These are phyloP conservation scores for Chymomyza fuscimana DNA, from an alignment of 2,888 invertebrate species.

Conservation along the genomic window DNA sequence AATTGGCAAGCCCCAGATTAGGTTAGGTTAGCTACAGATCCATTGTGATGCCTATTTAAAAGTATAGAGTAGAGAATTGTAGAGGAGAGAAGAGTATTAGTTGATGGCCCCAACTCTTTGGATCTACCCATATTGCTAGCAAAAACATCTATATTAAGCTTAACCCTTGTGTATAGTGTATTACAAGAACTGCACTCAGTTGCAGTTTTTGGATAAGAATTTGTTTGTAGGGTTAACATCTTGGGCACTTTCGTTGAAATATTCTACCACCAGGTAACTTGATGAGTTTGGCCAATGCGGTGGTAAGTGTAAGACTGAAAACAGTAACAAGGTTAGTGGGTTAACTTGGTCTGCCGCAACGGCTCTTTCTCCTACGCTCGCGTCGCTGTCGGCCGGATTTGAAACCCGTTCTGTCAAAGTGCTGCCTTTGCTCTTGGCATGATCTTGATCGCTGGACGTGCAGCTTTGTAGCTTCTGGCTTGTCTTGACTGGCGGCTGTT, in stretches of 20 bases:
- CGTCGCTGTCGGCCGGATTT: conserved; percentile 54
- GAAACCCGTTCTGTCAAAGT: conserved; percentile 53
- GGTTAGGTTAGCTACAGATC: too few species aligned
- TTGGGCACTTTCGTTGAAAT: conserved; percentile 45
- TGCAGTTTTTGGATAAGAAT: too few species aligned
- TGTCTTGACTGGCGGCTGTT: conserved; percentile 9
- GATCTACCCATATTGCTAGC: too few species aligned
- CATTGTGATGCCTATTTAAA: too few species aligned
- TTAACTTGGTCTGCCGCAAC: conserved; percentile 39
- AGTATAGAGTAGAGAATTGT: too few species aligned
- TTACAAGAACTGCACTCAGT: too few species aligned
- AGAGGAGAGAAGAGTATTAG: too few species aligned
- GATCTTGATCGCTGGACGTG: conserved; percentile 17
- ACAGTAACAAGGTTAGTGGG: conserved; percentile 70
- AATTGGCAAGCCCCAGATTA: too few species aligned
- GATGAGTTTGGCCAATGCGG: not conserved
- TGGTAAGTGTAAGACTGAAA: conserved; percentile 23
- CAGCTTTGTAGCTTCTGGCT: not conserved
- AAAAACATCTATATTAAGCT: too few species aligned
- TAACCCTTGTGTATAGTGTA: too few species aligned
- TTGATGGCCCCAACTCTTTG: too few species aligned
- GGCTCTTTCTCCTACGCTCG: not conserved
- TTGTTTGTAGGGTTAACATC: not conserved
- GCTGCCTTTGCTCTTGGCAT: conserved; percentile 41
- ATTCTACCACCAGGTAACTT: not conserved